Conservation (phyloP, 2,113 vertebrate species). For the Gasterosteus aculeatus region DNA sequence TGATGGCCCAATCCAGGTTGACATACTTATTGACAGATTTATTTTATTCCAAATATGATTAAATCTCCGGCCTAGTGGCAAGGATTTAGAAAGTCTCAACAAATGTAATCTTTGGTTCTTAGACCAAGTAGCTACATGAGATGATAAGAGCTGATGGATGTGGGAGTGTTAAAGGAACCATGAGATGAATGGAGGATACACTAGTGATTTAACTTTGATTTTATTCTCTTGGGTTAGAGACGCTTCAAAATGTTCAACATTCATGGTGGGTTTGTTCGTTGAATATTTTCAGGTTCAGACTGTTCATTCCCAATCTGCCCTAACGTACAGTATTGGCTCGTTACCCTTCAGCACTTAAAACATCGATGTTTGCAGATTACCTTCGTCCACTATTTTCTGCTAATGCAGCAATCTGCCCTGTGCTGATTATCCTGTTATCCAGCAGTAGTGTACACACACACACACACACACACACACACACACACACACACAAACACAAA, state of each 20-base stretch:
- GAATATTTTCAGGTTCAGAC: slow-evolving; percentile 62
- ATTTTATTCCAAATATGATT: slow-evolving; percentile 23
- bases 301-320: slow-evolving; percentile 38
- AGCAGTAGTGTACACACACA: slow-evolving; percentile 39
- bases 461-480: slow-evolving; percentile 3
- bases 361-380: slow-evolving; percentile 79
- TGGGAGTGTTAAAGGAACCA: slow-evolving; percentile 8
- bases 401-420: slow-evolving; percentile 75
- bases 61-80: slow-evolving; percentile 13
- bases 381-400: slow-evolving; percentile 67
- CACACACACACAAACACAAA: background rate
- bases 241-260: slow-evolving; percentile 29
- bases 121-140: slow-evolving; percentile 28
- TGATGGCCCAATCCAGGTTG: background rate
- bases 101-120: slow-evolving; percentile 11
- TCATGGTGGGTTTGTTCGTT: slow-evolving; percentile 39
- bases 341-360: slow-evolving; percentile 73
- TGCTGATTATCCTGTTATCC: slow-evolving; percentile 76
- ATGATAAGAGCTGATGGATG: slow-evolving; percentile 22
- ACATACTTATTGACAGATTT: background rate
- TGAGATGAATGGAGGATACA: background rate
- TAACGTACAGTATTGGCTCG: slow-evolving; percentile 52
- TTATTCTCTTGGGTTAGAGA: slow-evolving; percentile 1
- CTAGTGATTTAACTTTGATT: slow-evolving; percentile 12
- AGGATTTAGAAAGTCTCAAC: slow-evolving; percentile 32